These are phyloP conservation scores for Polyommatus icarus DNA, from an alignment of 2,888 invertebrate species.

Conservation along the genomic window DNA sequence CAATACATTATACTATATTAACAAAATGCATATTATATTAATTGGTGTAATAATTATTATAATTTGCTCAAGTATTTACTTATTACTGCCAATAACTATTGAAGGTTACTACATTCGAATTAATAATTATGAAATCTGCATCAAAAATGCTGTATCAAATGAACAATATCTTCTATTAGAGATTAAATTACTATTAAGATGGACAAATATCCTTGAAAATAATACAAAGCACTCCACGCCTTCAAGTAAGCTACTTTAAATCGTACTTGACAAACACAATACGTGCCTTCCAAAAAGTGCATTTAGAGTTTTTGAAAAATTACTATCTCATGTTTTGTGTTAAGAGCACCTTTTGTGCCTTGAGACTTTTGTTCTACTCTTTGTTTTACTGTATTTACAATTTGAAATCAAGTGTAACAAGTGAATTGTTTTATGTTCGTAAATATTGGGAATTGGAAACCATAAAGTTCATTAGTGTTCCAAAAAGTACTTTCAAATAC, in stretches of 20 bases:
- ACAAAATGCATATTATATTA: too few relatives aligned
- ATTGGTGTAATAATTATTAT: too few relatives aligned
- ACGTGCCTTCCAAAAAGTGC: not conserved
- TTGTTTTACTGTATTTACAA: constrained; percentile 6
- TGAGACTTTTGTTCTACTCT: constrained; percentile 3
- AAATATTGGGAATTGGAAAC: constrained; percentile 3
- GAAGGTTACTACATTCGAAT: too few relatives aligned
- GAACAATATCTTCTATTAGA: not conserved
- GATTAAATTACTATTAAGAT: not conserved
- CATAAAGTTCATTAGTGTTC: constrained; percentile 8
- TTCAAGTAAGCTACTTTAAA: constrained; percentile 10
- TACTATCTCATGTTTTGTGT: constrained; percentile 17
- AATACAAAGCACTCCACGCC: not conserved
- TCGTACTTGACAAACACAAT: constrained; percentile 4
- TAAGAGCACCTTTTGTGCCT: constrained; percentile 13
- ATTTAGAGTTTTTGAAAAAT: constrained; percentile 15
- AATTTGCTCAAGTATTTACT: too few relatives aligned
- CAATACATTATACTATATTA: too few relatives aligned
- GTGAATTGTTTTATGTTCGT: constrained; percentile 11
- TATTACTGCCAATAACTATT: too few relatives aligned
- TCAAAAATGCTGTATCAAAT: not conserved
- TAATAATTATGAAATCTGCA: not conserved
- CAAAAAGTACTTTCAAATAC: not conserved
- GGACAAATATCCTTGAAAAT: not conserved
- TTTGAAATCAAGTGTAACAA: constrained; percentile 13